A percentile compares a stretch with the other conserved stretches of the same genome.
phyloP scores from a whole-genome alignment of 1,140 invertebrate species.

The Drosophila takahashii region DNA sequence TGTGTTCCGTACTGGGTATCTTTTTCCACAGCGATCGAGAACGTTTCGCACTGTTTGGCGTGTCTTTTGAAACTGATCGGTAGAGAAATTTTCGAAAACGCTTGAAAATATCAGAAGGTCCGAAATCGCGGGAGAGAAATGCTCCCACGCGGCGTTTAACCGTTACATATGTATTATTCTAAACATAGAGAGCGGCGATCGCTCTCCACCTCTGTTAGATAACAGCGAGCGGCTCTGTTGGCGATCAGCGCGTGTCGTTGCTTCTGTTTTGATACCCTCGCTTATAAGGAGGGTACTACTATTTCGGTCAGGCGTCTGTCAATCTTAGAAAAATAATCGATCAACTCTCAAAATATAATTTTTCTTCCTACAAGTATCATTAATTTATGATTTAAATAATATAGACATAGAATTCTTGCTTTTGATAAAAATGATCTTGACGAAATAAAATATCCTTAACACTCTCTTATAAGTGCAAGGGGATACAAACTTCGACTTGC shows the following conservation, averaged over 20 bases:
- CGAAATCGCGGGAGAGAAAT: constrained; percentile 7
- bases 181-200: constrained; percentile 33
- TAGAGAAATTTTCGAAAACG: constrained; percentile 64
- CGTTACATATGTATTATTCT: constrained; percentile 46
- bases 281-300: too few relatives aligned
- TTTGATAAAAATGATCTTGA: too few relatives aligned
- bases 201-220: constrained; percentile 30
- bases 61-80: constrained; percentile 72
- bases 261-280: neutral
- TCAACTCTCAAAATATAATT: too few relatives aligned
- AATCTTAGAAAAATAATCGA: too few relatives aligned
- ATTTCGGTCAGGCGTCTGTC: neutral
- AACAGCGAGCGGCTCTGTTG: constrained; percentile 23
- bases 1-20: neutral
- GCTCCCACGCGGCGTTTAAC: constrained; percentile 47
- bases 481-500: neutral
- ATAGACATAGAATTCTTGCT: too few relatives aligned
- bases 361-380: too few relatives aligned
- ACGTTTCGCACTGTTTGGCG: constrained; percentile 68
- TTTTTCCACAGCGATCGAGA: constrained; percentile 21
- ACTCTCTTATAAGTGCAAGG: neutral
- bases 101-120: constrained; percentile 42
- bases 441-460: too few relatives aligned
- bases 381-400: too few relatives aligned
- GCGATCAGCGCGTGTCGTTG: constrained; percentile 22